These are phyloP conservation scores for Nannoperca australis DNA, from an alignment of 2,797 vertebrate genomes.

Conservation along the genomic window DNA sequence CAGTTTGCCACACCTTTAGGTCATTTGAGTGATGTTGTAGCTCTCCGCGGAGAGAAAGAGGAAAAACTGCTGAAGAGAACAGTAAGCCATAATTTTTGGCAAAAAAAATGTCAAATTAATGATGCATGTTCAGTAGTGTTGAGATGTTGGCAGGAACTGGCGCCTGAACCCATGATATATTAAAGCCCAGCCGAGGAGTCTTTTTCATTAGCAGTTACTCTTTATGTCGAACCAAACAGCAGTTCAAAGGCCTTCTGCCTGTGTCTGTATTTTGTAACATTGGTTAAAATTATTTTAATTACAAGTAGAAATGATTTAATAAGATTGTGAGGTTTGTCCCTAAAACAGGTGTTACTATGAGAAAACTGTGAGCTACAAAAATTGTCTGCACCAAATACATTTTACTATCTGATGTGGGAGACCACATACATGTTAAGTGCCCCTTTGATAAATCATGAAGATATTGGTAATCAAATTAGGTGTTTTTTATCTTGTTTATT, in stretches of 20 bases:
- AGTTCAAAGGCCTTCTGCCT: not conserved
- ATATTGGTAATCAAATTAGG: not conserved
- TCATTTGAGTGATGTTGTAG: slow-evolving; percentile 56
- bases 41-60: slow-evolving; percentile 27
- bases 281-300: slow-evolving; percentile 1
- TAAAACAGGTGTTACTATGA: slow-evolving; percentile 8
- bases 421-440: not conserved
- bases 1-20: slow-evolving; percentile 45
- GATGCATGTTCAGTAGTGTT: slow-evolving; percentile 52
- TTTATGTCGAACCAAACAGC: slow-evolving; percentile 42
- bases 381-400: not conserved
- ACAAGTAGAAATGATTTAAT: not conserved
- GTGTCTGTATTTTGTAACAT: not conserved
- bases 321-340: not conserved
- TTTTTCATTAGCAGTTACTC: slow-evolving; percentile 62
- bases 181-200: slow-evolving; percentile 26
- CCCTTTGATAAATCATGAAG: not conserved
- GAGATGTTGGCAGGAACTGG: slow-evolving; percentile 33
- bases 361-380: not conserved
- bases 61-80: slow-evolving; percentile 35
- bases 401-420: not conserved
- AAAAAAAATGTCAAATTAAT: slow-evolving; percentile 52
- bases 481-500: too few species aligned
- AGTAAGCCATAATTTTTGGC: slow-evolving; percentile 45
- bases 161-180: slow-evolving; percentile 48